phyloP scores from a whole-genome alignment of 2,113 vertebrate species.

The Rhinogobius similis region DNA sequence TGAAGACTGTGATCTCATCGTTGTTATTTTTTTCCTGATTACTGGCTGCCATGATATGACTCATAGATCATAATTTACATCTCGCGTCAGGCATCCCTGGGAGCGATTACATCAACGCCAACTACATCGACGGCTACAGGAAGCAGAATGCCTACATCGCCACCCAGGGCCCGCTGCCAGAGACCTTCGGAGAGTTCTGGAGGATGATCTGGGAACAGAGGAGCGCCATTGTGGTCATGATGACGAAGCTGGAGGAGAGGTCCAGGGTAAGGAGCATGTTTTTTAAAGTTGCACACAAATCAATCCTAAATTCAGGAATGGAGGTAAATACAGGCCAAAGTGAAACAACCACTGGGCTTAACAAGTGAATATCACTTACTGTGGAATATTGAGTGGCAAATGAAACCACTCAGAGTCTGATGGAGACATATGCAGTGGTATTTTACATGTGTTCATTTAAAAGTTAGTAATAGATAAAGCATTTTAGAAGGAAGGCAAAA shows the following conservation, averaged over 20 bases:
- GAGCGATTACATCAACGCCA: constrained; percentile 97
- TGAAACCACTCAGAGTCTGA: too few species aligned
- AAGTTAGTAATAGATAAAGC: too few species aligned
- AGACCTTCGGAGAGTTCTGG: constrained; percentile 99
- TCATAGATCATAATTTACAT: background rate
- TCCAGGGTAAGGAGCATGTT: constrained; percentile 86
- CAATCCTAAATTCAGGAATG: too few species aligned
- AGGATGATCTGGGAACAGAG: constrained; percentile 99
- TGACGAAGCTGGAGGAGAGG: constrained; percentile 97
- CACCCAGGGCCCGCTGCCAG: constrained; percentile 92
- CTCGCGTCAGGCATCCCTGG: constrained; percentile 88
- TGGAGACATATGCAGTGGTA: too few species aligned
- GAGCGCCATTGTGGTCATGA: constrained; percentile 96
- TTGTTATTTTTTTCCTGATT: background rate
- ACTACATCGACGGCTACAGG: constrained; percentile 98
- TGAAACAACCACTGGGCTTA: too few species aligned
- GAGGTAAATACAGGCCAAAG: too few species aligned
- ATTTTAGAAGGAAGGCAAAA: too few species aligned
- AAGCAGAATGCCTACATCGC: constrained; percentile 99
- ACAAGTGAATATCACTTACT: too few species aligned
- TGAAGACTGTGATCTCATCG: background rate
- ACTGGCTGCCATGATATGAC: background rate
- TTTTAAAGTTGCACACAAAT: too few species aligned
- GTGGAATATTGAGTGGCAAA: too few species aligned
- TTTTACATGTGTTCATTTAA: too few species aligned